Percentiles rank a stretch among this genome's conserved stretches.
These are phyloP conservation scores for Hemiprocne comata DNA, from an alignment of 2,113 vertebrate genomes.

Conservation along the genomic window DNA sequence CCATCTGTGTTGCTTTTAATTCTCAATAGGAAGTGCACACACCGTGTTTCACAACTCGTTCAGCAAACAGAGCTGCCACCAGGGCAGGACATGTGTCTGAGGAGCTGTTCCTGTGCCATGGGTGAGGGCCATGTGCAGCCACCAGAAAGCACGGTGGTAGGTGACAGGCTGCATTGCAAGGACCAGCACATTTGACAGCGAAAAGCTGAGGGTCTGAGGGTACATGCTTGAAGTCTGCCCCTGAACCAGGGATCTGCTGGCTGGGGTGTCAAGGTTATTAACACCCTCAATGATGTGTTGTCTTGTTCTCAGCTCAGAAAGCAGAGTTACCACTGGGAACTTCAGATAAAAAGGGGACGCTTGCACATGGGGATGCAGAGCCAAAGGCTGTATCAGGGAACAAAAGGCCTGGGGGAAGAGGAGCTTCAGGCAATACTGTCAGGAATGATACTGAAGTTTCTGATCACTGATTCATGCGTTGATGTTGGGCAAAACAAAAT, in stretches of 20 bases:
- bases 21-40: not conserved
- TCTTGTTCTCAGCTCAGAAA: not conserved
- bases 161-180: not conserved
- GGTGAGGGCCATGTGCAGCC: not conserved
- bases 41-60: not conserved
- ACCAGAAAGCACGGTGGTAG: not conserved
- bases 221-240: not conserved
- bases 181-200: not conserved
- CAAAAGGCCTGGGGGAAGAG: not conserved
- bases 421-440: accelerated
- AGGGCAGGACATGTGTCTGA: not conserved
- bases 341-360: not conserved
- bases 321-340: not conserved
- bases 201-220: not conserved
- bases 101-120: not conserved
- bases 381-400: not conserved
- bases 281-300: not conserved
- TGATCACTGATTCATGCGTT: accelerated
- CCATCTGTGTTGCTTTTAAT: constrained; percentile 37
- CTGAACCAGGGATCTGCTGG: not conserved
- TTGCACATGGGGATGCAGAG: not conserved
- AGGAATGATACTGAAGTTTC: not conserved
- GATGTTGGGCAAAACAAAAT: not conserved
- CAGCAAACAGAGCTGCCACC: not conserved
- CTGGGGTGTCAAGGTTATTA: not conserved